Base-by-base conservation (phyloP, 2,113 vertebrate genomes). In the Cercocebus atys region DNA sequence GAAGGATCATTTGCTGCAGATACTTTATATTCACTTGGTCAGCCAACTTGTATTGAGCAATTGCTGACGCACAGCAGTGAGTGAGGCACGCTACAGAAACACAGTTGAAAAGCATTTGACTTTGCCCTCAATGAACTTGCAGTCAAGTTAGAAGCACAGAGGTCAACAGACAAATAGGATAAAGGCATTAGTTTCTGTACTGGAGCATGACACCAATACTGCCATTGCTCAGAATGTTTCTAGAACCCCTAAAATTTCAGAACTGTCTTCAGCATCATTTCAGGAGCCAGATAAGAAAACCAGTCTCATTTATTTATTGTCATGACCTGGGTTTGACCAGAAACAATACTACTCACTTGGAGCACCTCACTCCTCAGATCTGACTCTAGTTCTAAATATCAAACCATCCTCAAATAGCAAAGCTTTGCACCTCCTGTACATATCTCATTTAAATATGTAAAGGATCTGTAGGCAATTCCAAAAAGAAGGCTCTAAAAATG, bases 1-100 rank as follows among this genome's bases (percentile, higher is more conserved):
- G 70, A 43, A 91, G 89, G 52, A 52, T 90, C 3, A 4, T 80
- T 88, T 88, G 81, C 93, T 81, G 25, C 30, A 83, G 80, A 66
- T 20, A 38, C 52, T 35, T 90, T 45, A 23, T 30, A 16, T 83
- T 73, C 85, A 64, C 55, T 55, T 35, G 0, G 25, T 82, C 84
- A 88, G 75, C 52, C 94, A 87, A 9, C 38, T 94, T n/a, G 70
- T 43, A 6, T 32, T 84, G 87, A 76, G 92, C 55, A 80, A 80
- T 47, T 59, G 6, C 82, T 8, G 27, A 55, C 59, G 68, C 75
- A 22, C 4, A 17, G 80, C 68, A 18, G 55, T 1, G 35, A n/a
- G 25, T 0, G 4, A 66, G 25, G 45, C 3, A 0, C 6, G 3
- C 11, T 12, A 18, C 3, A 11, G 70, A 47, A 23, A 2, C 50